phyloP scores from a whole-genome alignment of 2,113 vertebrate species.

The Phyllopteryx taeniolatus region DNA sequence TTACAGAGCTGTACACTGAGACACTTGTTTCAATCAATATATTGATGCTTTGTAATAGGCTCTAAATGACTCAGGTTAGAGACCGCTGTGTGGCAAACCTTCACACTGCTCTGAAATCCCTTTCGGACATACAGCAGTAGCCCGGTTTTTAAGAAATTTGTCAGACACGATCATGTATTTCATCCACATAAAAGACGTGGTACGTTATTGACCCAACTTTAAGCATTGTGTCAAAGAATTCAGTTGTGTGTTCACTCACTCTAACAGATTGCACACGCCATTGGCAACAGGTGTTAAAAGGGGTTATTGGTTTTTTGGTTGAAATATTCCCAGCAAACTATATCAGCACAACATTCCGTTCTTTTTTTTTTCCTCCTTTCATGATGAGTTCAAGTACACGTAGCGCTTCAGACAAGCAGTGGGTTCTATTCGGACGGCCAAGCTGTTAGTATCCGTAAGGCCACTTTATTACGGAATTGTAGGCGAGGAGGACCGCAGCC shows the following conservation, averaged over 20 bases:
- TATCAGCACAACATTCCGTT: no score
- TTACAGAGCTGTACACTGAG: constrained; percentile 66
- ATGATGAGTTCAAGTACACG: not conserved
- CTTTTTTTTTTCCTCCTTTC: not conserved
- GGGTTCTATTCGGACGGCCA: not conserved
- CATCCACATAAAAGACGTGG: not conserved
- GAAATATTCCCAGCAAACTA: no score
- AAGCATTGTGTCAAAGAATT: no score
- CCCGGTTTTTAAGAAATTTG: not conserved
- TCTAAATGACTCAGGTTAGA: constrained; percentile 69
- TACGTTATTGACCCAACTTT: not conserved
- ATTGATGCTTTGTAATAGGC: constrained; percentile 70
- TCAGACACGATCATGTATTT: not conserved
- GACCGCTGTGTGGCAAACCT: constrained; percentile 54
- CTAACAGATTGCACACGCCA: no score
- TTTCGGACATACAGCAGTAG: constrained; percentile 20
- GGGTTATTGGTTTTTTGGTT: no score
- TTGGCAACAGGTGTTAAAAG: no score
- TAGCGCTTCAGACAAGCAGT: not conserved
- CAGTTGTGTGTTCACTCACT: no score
- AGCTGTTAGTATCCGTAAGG: not conserved
- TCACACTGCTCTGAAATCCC: constrained; percentile 34
- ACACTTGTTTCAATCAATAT: constrained; percentile 70
- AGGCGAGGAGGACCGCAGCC: not conserved
- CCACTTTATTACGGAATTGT: not conserved